phyloP scores from a whole-genome alignment of 2,888 invertebrate genomes.

The Shargacucullia verbasci region DNA sequence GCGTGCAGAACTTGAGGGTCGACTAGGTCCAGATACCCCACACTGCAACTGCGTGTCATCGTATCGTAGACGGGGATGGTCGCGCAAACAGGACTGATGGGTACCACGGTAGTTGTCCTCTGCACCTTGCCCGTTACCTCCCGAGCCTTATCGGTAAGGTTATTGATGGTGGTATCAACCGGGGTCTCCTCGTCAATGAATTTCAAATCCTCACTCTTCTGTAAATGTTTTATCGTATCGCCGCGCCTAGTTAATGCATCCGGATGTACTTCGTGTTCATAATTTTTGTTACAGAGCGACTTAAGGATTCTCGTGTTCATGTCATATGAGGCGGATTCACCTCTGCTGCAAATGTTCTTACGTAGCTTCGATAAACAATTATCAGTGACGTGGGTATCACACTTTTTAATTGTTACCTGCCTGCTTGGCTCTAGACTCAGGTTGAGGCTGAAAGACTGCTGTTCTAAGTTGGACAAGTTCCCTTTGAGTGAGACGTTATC shows the following conservation, averaged over 20 bases:
- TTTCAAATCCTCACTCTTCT: constrained; percentile 90
- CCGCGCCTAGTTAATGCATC: constrained; percentile 73
- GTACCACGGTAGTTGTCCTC: constrained; percentile 90
- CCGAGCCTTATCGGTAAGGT: constrained; percentile 63
- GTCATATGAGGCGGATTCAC: constrained; percentile 77
- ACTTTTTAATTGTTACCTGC: constrained; percentile 87
- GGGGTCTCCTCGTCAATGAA: constrained; percentile 92
- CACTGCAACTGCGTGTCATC: constrained; percentile 95
- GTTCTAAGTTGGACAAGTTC: constrained; percentile 89
- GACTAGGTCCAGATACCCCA: constrained; percentile 95
- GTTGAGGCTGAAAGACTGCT: constrained; percentile 88
- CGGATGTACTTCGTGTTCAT: constrained; percentile 80
- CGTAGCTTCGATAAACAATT: constrained; percentile 83
- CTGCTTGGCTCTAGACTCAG: constrained; percentile 88
- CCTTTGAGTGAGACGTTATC: constrained; percentile 92
- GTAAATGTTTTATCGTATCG: constrained; percentile 72
- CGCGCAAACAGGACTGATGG: constrained; percentile 90
- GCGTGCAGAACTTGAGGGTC: constrained; percentile 93
- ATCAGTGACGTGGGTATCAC: constrained; percentile 81
- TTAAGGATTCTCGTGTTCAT: constrained; percentile 83
- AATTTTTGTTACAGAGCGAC: constrained; percentile 80
- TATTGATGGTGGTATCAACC: constrained; percentile 62
- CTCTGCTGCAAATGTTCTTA: constrained; percentile 83
- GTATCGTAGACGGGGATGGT: constrained; percentile 88
- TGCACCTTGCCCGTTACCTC: constrained; percentile 67